Evolutionary conservation across 64 coral and sea anemone genomes (phyloP).

Genomic region (Catalaphyllia jardinei): DNA sequence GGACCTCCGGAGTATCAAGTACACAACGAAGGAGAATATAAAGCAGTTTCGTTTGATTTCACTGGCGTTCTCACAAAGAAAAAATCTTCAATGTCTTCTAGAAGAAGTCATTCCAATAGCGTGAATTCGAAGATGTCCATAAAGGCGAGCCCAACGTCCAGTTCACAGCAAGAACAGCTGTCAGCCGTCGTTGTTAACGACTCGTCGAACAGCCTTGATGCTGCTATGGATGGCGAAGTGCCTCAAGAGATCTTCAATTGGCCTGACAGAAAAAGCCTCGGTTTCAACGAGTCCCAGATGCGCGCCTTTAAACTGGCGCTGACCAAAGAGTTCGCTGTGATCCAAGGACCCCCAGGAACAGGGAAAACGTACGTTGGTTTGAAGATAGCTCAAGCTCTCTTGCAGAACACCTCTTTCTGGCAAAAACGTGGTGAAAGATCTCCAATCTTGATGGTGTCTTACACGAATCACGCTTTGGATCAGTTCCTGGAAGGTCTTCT

Average conservation of each 20-base stretch:
- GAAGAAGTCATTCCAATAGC: background rate
- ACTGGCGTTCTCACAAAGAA: background rate
- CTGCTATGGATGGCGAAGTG: background rate
- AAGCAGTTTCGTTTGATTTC: background rate
- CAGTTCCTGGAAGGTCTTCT: slow-evolving; percentile 84
- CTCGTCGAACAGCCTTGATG: background rate
- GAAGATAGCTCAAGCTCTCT: slow-evolving; percentile 76
- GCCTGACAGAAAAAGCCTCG: slow-evolving; percentile 15
- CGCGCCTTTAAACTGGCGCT: slow-evolving; percentile 36
- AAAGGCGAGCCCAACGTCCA: background rate
- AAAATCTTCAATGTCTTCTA: too few species aligned
- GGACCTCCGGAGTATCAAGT: slow-evolving; percentile 38
- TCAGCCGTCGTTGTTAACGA: background rate
- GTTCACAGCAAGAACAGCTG: background rate
- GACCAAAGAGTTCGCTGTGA: slow-evolving; percentile 75
- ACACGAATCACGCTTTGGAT: slow-evolving; percentile 91
- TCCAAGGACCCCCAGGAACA: slow-evolving; percentile 91
- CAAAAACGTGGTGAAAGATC: background rate
- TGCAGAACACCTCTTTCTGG: slow-evolving; percentile 68
- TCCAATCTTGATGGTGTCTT: slow-evolving; percentile 91
- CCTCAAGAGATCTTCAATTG: background rate
- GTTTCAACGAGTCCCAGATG: slow-evolving; percentile 68
- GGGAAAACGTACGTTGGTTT: slow-evolving; percentile 93
- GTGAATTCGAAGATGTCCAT: background rate
- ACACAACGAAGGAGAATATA: background rate